Conservation (phyloP, 2,113 vertebrate genomes). For the Myrmecophaga tridactyla region DNA sequence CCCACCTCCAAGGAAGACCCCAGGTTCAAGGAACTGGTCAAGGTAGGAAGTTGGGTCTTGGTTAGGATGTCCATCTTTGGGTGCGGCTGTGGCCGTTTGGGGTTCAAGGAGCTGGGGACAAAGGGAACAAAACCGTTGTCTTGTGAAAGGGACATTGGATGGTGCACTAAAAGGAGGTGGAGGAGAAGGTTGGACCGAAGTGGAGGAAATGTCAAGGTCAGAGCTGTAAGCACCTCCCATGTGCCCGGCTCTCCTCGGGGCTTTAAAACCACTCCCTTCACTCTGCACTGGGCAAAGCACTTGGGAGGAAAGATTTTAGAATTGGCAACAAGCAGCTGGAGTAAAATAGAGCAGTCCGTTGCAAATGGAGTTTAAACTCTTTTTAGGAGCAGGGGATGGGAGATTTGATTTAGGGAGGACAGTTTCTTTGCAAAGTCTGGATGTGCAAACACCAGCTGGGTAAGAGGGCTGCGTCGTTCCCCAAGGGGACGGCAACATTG, state of each 20-base stretch:
- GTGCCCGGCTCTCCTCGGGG: rapidly evolving
- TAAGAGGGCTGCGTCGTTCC: rapidly evolving
- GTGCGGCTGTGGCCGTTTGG: background rate
- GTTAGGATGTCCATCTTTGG: rapidly evolving
- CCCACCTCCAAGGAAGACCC: conserved; percentile 92
- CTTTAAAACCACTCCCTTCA: background rate
- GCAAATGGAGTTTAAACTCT: background rate
- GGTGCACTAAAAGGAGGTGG: background rate
- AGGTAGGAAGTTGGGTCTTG: conserved; percentile 81
- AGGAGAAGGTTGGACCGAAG: rapidly evolving
- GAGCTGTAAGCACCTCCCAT: rapidly evolving
- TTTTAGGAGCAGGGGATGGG: background rate
- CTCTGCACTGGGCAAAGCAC: rapidly evolving
- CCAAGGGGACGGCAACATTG: rapidly evolving
- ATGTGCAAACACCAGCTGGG: rapidly evolving
- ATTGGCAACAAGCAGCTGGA: background rate
- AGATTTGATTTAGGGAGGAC: background rate
- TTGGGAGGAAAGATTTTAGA: background rate
- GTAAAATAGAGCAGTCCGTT: rapidly evolving
- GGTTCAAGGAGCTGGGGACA: background rate
- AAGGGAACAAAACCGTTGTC: too few relatives aligned
- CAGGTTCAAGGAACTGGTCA: conserved; percentile 95
- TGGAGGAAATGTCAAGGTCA: too few relatives aligned
- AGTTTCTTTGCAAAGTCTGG: background rate
- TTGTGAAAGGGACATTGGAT: background rate